Evolutionary conservation across 2,888 invertebrate genomes (phyloP).

Genomic region (Synanthedon vespiformis): DNA sequence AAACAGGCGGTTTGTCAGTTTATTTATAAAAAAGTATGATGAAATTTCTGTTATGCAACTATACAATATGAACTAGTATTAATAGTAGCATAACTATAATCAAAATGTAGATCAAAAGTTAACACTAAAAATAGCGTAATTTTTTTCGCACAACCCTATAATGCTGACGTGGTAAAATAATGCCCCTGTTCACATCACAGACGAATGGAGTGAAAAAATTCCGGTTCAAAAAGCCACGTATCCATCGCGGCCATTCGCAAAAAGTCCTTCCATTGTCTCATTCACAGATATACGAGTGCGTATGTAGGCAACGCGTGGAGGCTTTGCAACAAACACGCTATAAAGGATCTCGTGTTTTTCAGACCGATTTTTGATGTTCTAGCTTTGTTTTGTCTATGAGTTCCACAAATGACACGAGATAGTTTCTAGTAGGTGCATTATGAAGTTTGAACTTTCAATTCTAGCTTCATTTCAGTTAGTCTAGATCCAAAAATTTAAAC

Average conservation of each 20-base stretch:
- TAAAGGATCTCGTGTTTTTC: not conserved
- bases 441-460: no score
- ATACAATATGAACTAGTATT: no score
- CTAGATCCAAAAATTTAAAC: no score
- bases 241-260: slow-evolving; percentile 31
- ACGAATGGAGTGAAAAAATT: slow-evolving; percentile 62
- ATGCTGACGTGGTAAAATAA: slow-evolving; percentile 43
- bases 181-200: slow-evolving; percentile 29
- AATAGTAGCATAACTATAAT: not conserved
- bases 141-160: slow-evolving; percentile 30
- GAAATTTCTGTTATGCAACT: no score
- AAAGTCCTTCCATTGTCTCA: slow-evolving; percentile 48
- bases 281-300: not conserved
- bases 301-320: not conserved
- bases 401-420: no score
- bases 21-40: no score
- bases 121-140: not conserved
- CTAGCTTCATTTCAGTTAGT: no score
- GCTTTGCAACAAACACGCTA: not conserved
- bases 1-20: no score
- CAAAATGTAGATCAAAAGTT: not conserved
- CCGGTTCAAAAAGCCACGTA: slow-evolving; percentile 62
- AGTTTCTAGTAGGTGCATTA: no score
- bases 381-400: not conserved
- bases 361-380: not conserved